A percentile compares a stretch with the other conserved stretches of the same genome.
Evolutionary conservation across 2,888 invertebrate species (phyloP).

Genomic region (Ophion costatus): DNA sequence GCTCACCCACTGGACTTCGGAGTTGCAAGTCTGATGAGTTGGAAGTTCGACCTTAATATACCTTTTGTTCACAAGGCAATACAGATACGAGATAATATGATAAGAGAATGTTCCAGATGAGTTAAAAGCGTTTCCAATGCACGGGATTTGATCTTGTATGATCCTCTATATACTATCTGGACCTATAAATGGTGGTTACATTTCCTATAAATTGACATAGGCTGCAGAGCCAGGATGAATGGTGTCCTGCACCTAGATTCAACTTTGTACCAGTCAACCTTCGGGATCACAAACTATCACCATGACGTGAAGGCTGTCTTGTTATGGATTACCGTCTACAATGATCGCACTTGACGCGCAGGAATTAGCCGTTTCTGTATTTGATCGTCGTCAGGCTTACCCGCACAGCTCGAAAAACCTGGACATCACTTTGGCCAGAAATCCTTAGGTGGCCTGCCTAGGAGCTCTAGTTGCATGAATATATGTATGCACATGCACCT

Average conservation of each 20-base stretch:
- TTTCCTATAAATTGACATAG: conserved; percentile 24
- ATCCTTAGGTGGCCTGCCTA: conserved; percentile 3
- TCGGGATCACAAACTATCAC: conserved; percentile 49
- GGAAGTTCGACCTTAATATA: neutral
- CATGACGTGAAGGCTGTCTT: conserved; percentile 54
- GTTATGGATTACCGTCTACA: conserved; percentile 62
- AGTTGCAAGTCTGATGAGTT: neutral
- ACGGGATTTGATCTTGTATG: conserved; percentile 32
- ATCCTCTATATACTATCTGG: neutral
- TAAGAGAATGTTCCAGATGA: conserved; percentile 20
- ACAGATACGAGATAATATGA: conserved; percentile 40
- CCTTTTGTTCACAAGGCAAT: conserved; percentile 40
- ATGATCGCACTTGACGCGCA: conserved; percentile 43
- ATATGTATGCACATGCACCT: conserved; percentile 25
- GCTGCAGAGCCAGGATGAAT: conserved; percentile 24
- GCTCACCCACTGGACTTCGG: neutral
- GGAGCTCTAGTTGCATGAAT: neutral
- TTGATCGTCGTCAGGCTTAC: neutral
- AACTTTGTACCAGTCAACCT: conserved; percentile 26
- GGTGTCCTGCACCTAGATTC: conserved; percentile 15
- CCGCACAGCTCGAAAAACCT: neutral
- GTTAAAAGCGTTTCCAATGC: conserved; percentile 54
- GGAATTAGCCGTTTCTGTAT: too few relatives aligned
- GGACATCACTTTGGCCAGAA: conserved; percentile 11
- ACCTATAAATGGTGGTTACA: conserved; percentile 18